These are phyloP conservation scores for Adrianichthys oophorus DNA, from an alignment of 2,797 vertebrate species.

Conservation along the genomic window DNA sequence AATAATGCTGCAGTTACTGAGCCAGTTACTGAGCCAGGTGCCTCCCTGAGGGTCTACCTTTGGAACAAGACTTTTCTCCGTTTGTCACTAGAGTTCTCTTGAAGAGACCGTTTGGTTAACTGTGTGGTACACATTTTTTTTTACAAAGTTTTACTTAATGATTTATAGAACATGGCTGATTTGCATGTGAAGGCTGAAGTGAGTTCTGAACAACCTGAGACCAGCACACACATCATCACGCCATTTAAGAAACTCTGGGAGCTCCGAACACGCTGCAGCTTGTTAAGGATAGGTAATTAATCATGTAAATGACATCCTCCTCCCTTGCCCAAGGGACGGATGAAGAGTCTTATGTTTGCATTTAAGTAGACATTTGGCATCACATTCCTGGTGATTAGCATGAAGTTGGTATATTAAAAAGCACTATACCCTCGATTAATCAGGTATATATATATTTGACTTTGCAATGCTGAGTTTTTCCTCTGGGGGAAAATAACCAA, in stretches of 20 bases:
- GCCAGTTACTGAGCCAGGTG: no score
- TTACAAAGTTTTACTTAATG: conserved; percentile 27
- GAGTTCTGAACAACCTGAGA: conserved; percentile 11
- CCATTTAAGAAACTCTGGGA: conserved; percentile 39
- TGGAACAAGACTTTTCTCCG: no score
- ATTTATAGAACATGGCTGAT: conserved; percentile 58
- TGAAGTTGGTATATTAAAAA: conserved; percentile 48
- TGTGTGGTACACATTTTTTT: no score
- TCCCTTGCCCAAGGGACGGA: conserved; percentile 59
- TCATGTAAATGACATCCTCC: conserved; percentile 72
- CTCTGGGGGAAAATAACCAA: not conserved
- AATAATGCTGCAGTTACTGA: no score
- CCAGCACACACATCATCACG: conserved; percentile 25
- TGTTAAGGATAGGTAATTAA: conserved; percentile 72
- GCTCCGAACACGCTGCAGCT: conserved; percentile 44
- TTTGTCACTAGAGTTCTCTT: no score
- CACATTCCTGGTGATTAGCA: conserved; percentile 52
- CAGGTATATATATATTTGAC: conserved; percentile 26
- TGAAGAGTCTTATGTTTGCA: conserved; percentile 63
- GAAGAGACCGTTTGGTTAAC: no score
- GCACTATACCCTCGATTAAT: conserved; percentile 34
- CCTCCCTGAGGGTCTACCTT: no score
- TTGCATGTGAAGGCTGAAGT: conserved; percentile 42
- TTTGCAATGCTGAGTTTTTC: conserved; percentile 6
- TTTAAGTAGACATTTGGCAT: conserved; percentile 64